phyloP scores from a whole-genome alignment of 2,797 vertebrate genomes.

The Neomorphus geoffroyi region DNA sequence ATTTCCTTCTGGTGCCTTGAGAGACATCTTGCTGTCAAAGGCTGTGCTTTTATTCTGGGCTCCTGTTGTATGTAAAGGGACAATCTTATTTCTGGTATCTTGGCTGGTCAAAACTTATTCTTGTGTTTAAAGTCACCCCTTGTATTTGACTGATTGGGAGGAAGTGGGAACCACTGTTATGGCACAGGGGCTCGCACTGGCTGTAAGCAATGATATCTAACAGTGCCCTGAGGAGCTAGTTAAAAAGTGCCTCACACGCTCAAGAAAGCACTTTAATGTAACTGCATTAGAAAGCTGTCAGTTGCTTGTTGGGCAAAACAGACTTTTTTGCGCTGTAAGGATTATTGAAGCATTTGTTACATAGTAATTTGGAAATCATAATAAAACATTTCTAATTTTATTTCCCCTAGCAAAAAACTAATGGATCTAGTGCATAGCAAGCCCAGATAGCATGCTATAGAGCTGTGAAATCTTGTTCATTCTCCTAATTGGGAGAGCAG shows the following conservation, averaged over 20 bases:
- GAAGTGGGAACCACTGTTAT: slow-evolving; percentile 85
- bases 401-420: slow-evolving; percentile 68
- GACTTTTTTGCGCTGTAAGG: slow-evolving; percentile 70
- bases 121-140: slow-evolving; percentile 74
- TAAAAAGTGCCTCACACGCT: slow-evolving; percentile 87
- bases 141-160: slow-evolving; percentile 85
- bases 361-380: slow-evolving; percentile 73
- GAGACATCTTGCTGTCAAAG: not conserved
- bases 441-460: slow-evolving; percentile 31
- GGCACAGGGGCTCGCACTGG: slow-evolving; percentile 78
- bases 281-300: slow-evolving; percentile 90
- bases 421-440: slow-evolving; percentile 61
- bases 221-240: slow-evolving; percentile 94
- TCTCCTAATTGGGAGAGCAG: slow-evolving; percentile 49
- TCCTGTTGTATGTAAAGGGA: not conserved
- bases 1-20: not conserved
- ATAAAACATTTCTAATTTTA: slow-evolving; percentile 81
- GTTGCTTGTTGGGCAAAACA: slow-evolving; percentile 83
- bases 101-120: not conserved
- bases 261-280: slow-evolving; percentile 91
- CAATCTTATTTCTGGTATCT: not conserved
- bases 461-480: not conserved
- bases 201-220: slow-evolving; percentile 94
- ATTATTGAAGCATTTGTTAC: slow-evolving; percentile 86
- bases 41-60: not conserved